Evolutionary conservation across 2,113 vertebrate species (phyloP), one percentile per base, ranked within the genome.

Genomic region (Camelus dromedarius): DNA sequence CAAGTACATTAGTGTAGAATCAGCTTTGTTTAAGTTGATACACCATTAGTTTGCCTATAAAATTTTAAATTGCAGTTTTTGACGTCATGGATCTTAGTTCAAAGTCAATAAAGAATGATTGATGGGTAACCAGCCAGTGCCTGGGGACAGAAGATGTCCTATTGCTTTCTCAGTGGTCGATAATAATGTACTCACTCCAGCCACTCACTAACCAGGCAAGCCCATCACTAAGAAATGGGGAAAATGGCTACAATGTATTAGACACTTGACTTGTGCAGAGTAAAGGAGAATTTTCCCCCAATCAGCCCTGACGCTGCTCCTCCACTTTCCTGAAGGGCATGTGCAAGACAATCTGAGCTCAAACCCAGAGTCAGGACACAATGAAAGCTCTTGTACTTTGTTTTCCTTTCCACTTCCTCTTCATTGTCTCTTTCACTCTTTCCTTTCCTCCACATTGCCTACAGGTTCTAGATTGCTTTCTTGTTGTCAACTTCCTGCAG

Each of bases 21-120:
- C 93, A 98, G 92, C 82, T 54, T 79, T 81, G 77, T 70, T 42
- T 6, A 30, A 69, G 80, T 52, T 67, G 89, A 93, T 90, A 96
- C 52, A 14, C 58, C 94, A 95, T 91, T 84, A 87, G 88, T 95
- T 95, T 93, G 76, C 35, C 95, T 96, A 91, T 94, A 90, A 93
- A 92, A 84, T 46, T 95, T 98, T 96, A 94, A 92, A 69, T 42
- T 93, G 91, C 62, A 80, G 69, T 80, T 96, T 98, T 98, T 87
- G 56, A 96, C 92, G 96, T 94, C 5, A 62, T 90, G 62, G 67
- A 94, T 90, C 66, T 90, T 92, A 89, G 92, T 93, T 88, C 80
- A 16, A 97, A 97, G 95, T 98, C 94, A 89, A 81, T 97, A 93
- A 38, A 97, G 97, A 98, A 50, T 19, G 75, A 97, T 97, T 72